Evolutionary conservation across 2,797 vertebrate species (phyloP), one percentile per base, ranked within the genome.

Genomic region (Cuniculus paca): DNA sequence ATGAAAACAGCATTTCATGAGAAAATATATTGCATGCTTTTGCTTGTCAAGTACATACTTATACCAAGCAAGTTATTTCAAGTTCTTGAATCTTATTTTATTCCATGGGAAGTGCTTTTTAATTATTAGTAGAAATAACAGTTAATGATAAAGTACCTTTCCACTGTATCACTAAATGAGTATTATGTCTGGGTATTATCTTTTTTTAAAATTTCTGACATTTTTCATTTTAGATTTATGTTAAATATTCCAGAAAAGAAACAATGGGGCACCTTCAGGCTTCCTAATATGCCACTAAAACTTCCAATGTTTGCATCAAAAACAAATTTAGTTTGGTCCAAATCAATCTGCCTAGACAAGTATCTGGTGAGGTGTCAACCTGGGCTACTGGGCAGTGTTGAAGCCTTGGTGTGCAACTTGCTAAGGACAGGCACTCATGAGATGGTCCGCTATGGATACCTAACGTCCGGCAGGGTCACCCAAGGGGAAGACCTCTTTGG

Each of bases 351-450:
- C 63, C 88, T 22, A 91, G 39, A 79, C n/a, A 79, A 26, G 20
- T 74, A 11, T 74, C 48, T 65, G 63, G 34, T 10, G 14, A 63
- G 60, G 31, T 11, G 72, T 60, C 45, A 79, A 50, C 80, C 77
- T 0, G 0, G 60, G 39, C 34, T 24, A 6, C 31, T 16, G 61
- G 75, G 14, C 28, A 34, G 3, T 0, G 9, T 0, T 12, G 54
- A 82, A 39, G 54, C 52, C 45, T 42, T 12, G 65, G 56, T 26
- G 14, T 56, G 63, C 5, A 6, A 56, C 56, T 31, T 50, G 54
- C 75, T 79, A 16, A 48, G 77, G 31, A 74, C 34, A 7, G 12
- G 65, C 13, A 34, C 48, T 90, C 58, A 45, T 0, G 26, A 75
- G 68, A 87, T 45, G 61, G 48, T 5, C 81, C 48, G 60, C 24